A percentile compares a stretch with the other conserved stretches of the same genome.
phyloP scores from a whole-genome alignment of 2,797 vertebrate genomes.

The Aldrovandia affinis region DNA sequence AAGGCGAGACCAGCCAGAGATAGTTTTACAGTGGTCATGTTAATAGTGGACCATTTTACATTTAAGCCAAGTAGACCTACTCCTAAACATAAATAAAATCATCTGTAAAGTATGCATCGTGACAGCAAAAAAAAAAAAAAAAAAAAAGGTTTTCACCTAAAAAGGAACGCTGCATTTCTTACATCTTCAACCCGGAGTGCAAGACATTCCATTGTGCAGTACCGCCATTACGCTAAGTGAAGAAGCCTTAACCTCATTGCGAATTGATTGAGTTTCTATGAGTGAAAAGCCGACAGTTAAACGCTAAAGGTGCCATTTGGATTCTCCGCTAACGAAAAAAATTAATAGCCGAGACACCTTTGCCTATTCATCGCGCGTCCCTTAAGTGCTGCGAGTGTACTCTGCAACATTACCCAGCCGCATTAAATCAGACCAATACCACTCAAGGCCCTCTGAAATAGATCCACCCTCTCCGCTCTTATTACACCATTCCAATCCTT shows the following conservation, averaged over 20 bases:
- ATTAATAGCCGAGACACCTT: conserved; percentile 37
- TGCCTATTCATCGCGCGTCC: conserved; percentile 31
- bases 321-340: conserved; percentile 36
- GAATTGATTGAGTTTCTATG: background rate
- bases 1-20: background rate
- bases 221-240: conserved; percentile 28
- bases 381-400: conserved; percentile 27
- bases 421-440: conserved; percentile 35
- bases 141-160: no score
- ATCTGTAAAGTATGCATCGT: background rate
- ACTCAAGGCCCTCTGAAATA: conserved; percentile 15
- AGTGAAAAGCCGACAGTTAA: conserved; percentile 24
- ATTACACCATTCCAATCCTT: conserved; percentile 2
- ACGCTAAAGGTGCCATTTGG: conserved; percentile 22
- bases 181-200: background rate
- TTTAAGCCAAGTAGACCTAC: background rate
- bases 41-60: background rate
- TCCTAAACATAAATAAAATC: background rate
- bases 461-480: conserved; percentile 19
- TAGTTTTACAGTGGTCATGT: background rate
- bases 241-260: background rate
- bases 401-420: conserved; percentile 36
- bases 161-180: background rate
- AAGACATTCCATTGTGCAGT: conserved; percentile 17
- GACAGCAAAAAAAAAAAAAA: background rate